These are phyloP conservation scores for Myopa testacea DNA, from an alignment of 2,888 invertebrate species.

Conservation along the genomic window DNA sequence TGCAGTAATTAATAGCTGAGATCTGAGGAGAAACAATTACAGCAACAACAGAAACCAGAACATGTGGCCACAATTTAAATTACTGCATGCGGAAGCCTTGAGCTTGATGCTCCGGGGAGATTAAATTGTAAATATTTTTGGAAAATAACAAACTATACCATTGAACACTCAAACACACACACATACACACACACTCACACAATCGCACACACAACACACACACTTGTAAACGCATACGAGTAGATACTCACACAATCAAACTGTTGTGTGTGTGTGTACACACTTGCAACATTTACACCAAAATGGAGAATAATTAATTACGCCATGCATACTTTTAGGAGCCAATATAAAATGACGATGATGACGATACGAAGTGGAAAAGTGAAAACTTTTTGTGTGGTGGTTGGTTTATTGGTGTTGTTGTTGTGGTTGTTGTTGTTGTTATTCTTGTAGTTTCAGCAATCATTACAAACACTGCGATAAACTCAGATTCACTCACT, in stretches of 20 bases:
- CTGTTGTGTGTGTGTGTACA: neutral
- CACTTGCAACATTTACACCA: constrained; percentile 30
- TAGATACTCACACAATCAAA: neutral
- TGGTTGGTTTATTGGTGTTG: constrained; percentile 31
- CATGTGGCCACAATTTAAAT: constrained; percentile 18
- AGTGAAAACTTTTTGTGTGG: constrained; percentile 19
- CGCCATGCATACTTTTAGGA: constrained; percentile 43
- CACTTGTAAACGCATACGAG: constrained; percentile 14
- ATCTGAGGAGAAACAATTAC: too few species aligned
- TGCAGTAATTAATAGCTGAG: constrained; percentile 25
- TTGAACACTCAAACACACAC: constrained; percentile 36
- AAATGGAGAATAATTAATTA: constrained; percentile 46
- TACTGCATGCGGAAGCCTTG: constrained; percentile 15
- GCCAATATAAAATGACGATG: constrained; percentile 28
- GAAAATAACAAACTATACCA: constrained; percentile 6
- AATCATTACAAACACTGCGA: neutral
- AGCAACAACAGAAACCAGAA: neutral
- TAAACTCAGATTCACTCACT: constrained; percentile 18
- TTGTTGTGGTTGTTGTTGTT: constrained; percentile 29
- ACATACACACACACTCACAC: constrained; percentile 6
- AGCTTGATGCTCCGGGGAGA: constrained; percentile 40
- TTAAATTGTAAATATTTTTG: constrained; percentile 46
- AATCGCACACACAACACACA: constrained; percentile 3
- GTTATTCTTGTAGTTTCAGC: neutral
- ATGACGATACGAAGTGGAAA: neutral